phyloP scores from a whole-genome alignment of 2,797 vertebrate genomes.

The Urocyon cinereoargenteus region DNA sequence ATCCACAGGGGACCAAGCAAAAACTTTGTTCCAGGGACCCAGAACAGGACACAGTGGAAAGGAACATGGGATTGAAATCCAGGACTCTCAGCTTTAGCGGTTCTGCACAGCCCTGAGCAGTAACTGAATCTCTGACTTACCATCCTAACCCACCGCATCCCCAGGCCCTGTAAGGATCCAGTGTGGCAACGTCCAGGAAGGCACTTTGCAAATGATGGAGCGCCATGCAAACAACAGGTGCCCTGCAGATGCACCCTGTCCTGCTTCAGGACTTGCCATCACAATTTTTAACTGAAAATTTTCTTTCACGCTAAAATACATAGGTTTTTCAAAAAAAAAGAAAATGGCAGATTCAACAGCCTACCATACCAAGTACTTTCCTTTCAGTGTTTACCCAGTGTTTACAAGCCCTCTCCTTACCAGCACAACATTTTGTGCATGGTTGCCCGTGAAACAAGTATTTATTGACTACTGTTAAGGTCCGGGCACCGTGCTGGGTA shows the following conservation, averaged over 20 bases:
- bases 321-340: background rate
- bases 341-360: background rate
- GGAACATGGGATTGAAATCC: background rate
- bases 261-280: background rate
- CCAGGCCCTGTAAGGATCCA: fast-evolving
- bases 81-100: background rate
- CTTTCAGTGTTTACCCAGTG: background rate
- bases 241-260: no score
- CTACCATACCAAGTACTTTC: background rate
- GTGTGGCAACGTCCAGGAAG: background rate
- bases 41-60: background rate
- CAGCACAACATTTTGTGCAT: background rate
- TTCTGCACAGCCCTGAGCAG: background rate
- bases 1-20: no score
- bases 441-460: background rate
- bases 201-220: background rate
- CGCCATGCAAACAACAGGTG: background rate
- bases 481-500: background rate
- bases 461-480: background rate
- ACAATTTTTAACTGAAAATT: background rate
- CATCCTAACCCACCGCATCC: background rate
- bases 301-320: conserved; percentile 19
- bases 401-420: background rate
- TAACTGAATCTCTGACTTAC: background rate
- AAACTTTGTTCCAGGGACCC: background rate